These are phyloP conservation scores for Dryomyza anilis DNA, from an alignment of 2,888 invertebrate species.

Conservation along the genomic window DNA sequence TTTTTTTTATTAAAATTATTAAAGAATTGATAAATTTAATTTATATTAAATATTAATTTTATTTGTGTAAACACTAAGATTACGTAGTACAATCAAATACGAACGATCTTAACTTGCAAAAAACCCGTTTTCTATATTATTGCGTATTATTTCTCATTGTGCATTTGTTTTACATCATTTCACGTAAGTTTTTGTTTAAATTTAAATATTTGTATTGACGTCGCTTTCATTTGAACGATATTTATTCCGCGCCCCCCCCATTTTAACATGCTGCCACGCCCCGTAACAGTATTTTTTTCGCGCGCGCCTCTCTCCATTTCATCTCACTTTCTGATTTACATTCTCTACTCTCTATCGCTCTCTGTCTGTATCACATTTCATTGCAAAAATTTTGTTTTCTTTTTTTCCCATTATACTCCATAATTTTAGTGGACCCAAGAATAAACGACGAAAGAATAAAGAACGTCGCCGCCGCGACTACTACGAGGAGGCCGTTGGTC, in stretches of 20 bases:
- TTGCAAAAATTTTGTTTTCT: conserved; percentile 28
- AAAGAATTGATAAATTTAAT: no score
- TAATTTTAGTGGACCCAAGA: conserved; percentile 59
- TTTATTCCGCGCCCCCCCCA: background rate
- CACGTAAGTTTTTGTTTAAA: no score
- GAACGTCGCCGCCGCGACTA: conserved; percentile 61
- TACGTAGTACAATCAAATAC: no score
- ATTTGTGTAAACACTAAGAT: no score
- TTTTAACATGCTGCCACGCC: no score
- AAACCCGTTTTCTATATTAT: no score
- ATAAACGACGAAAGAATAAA: conserved; percentile 60
- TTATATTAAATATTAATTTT: no score
- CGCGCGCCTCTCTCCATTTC: background rate
- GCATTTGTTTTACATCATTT: no score
- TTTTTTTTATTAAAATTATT: no score
- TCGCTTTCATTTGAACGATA: background rate
- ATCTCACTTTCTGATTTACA: background rate
- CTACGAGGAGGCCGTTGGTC: conserved; percentile 61
- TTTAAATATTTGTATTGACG: background rate
- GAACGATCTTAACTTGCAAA: no score
- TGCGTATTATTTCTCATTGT: no score
- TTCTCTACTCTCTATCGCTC: background rate
- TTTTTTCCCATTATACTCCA: conserved; percentile 35
- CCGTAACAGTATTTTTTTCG: background rate
- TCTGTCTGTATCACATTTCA: conserved; percentile 18